Evolutionary conservation across 2,888 invertebrate genomes (phyloP), one percentile per base, ranked within the genome.

Genomic region (Belgica antarctica): DNA sequence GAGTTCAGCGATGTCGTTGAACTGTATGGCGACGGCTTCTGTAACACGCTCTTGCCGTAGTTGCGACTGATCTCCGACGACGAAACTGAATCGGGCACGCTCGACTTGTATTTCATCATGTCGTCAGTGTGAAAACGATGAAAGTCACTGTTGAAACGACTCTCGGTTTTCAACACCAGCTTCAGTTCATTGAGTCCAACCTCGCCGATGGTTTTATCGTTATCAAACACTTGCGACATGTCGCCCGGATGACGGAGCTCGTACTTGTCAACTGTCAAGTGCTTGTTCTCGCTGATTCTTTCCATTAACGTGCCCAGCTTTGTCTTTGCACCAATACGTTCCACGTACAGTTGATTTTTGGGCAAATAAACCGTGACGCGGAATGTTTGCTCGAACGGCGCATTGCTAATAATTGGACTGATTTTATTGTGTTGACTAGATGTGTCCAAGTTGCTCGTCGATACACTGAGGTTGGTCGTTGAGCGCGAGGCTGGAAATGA

Each of bases 281-380:
- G 85, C 78, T 91, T 92, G 76, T 91, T 89, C 63, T 84, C 84
- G 76, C 91, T 91, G 12, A 91, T 87, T 77, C 87, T 84, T 71
- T 83, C 82, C 74, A 89, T 83, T 66, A 92, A 85, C 72, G 89
- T 87, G 47, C 85, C 84, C 28, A 92, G 80, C 27, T 84, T 82
- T 63, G 86, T 86, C 73, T 86, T 84, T 12, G 88, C 87, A 73
- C 88, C 88, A 72, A 91, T 85, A 72, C 92, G 82, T 46, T 87
- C 83, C 10, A 92, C 91, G 79, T 87, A 89, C 71, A 92, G 83
- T 80, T 92, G 92, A 77, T 89, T 89, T 74, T 88, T 84, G 31
- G 92, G 92, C 74, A 92, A 81, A 76, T 90, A 87, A 34, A 92
- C 89, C 78, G 80, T 80, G 31, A 80, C 80, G 71, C 80, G 79